Percentiles rank a stretch among this genome's conserved stretches.
phyloP scores from a whole-genome alignment of 2,113 vertebrate species.

The Natator depressus region DNA sequence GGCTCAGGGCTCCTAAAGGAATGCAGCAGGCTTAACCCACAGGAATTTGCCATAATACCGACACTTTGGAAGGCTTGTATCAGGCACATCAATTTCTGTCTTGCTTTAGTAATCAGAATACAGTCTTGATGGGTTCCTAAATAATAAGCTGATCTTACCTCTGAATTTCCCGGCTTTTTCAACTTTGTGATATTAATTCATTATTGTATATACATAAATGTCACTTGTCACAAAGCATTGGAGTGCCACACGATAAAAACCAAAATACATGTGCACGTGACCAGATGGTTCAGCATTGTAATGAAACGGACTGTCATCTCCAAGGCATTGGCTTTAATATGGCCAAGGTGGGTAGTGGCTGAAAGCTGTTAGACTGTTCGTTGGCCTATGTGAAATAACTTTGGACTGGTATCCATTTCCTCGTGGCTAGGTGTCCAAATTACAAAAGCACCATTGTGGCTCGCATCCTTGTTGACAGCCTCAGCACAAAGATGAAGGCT shows the following conservation, averaged over 20 bases:
- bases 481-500: not conserved
- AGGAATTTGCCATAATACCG: not conserved
- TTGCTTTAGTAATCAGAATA: not conserved
- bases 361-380: not conserved
- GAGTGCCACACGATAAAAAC: constrained; percentile 9
- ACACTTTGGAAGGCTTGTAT: not conserved
- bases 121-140: not conserved
- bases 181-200: constrained; percentile 58
- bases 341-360: not conserved
- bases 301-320: constrained; percentile 19
- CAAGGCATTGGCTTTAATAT: not conserved
- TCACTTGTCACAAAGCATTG: constrained; percentile 25
- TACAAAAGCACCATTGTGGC: not conserved
- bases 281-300: not conserved
- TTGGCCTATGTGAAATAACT: not conserved
- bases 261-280: not conserved
- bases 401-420: not conserved
- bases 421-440: not conserved
- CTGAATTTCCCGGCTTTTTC: constrained; percentile 23
- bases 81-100: not conserved
- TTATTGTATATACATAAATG: constrained; percentile 64
- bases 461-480: not conserved
- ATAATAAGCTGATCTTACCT: not conserved
- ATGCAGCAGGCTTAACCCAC: not conserved
- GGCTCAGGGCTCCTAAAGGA: too few species aligned